Conservation (phyloP, 2,113 vertebrate genomes). For the Nyctereutes procyonoides region DNA sequence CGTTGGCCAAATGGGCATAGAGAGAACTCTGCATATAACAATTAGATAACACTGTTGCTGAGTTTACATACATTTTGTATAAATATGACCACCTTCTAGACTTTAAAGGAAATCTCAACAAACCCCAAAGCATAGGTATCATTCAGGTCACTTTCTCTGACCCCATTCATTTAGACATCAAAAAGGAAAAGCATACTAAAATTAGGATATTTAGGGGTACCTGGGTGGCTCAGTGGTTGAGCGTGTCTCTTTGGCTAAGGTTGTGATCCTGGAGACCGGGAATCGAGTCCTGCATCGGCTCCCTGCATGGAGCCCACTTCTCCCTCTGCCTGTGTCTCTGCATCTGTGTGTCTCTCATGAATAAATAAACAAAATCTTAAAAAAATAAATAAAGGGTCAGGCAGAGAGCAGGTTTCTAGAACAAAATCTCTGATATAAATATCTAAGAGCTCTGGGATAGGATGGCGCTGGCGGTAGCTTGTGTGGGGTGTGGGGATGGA, state of each 20-base stretch:
- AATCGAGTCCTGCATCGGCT: too few species aligned
- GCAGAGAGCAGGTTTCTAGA: not conserved
- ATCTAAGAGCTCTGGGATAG: not conserved
- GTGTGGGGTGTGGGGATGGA: not conserved
- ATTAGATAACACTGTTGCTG: not conserved
- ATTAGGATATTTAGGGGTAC: not conserved
- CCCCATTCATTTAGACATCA: not conserved
- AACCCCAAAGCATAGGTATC: not conserved
- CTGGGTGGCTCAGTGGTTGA: too few species aligned
- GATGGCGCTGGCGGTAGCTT: not conserved
- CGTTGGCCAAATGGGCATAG: not conserved
- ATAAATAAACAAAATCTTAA: too few species aligned
- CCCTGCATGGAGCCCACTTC: too few species aligned
- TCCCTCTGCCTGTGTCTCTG: too few species aligned
- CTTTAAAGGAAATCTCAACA: not conserved
- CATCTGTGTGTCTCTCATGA: too few species aligned
- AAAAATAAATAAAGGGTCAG: not conserved
- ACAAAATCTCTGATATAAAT: not conserved
- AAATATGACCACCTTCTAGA: not conserved
- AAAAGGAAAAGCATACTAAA: not conserved
- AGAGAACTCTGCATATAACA: not conserved
- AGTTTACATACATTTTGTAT: not conserved
- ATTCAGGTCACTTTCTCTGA: not conserved
- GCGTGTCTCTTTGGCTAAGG: too few species aligned
- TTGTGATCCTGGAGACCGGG: too few species aligned